Conservation (phyloP, 2,797 vertebrate genomes). For the Natrix natrix region DNA sequence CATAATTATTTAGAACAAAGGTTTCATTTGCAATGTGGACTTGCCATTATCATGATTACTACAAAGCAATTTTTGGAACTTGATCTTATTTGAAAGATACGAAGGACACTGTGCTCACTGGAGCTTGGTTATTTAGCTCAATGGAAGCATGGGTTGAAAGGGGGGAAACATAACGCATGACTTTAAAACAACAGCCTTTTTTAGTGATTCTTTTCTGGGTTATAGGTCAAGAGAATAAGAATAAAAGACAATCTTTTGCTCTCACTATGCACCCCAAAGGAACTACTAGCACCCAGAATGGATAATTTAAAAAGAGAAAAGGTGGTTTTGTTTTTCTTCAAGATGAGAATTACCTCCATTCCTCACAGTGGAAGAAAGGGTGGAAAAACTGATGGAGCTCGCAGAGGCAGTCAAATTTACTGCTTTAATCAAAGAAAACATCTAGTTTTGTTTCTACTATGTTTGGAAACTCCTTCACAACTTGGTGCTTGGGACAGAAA, state of each 20-base stretch:
- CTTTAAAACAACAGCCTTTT: not conserved
- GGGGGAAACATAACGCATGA: not conserved
- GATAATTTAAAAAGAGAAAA: not conserved
- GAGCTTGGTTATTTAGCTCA: not conserved
- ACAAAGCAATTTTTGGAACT: not conserved
- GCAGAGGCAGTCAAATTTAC: not conserved
- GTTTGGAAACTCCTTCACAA: not conserved
- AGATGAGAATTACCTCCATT: not conserved
- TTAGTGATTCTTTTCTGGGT: not conserved
- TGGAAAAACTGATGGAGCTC: not conserved
- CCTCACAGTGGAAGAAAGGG: not conserved
- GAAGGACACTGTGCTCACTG: not conserved
- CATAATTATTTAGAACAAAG: conserved; percentile 9
- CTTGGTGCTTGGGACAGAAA: not conserved
- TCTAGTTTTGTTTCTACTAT: not conserved
- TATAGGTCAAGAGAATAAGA: not conserved
- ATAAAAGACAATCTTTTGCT: not conserved
- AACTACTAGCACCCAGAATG: not conserved
- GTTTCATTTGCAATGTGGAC: not conserved
- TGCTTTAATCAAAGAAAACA: not conserved
- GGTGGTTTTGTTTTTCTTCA: not conserved
- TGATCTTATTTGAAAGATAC: not conserved
- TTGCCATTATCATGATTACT: not conserved
- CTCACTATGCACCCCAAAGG: not conserved
- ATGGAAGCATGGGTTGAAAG: not conserved